phyloP scores from a whole-genome alignment of 2,888 invertebrate species.

The Melanchra persicariae region DNA sequence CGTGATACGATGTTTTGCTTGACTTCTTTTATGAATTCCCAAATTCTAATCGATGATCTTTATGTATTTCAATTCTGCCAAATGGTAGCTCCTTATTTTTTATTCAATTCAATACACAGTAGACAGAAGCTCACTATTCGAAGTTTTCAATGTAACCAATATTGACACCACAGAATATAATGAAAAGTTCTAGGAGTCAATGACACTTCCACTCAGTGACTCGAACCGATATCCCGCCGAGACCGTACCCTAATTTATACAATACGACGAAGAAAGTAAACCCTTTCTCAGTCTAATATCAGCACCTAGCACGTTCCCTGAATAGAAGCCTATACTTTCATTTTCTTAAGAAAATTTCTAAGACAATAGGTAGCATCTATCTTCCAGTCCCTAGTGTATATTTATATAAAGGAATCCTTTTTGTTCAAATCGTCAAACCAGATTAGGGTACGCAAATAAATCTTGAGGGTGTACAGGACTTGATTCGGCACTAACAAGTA shows the following conservation, averaged over 20 bases:
- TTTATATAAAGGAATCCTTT: slow-evolving; percentile 47
- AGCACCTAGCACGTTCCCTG: slow-evolving; percentile 20
- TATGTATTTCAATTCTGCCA: not conserved
- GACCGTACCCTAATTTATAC: slow-evolving; percentile 31
- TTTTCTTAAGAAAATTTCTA: slow-evolving; percentile 30
- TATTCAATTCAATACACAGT: not conserved
- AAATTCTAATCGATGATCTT: not conserved
- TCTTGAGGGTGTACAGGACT: slow-evolving; percentile 29
- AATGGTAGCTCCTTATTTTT: not conserved
- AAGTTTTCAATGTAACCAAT: slow-evolving; percentile 1
- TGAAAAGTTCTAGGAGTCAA: slow-evolving; percentile 1
- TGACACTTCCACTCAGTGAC: not conserved
- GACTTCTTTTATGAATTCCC: not conserved
- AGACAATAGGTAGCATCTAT: slow-evolving; percentile 39
- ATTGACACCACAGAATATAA: not conserved
- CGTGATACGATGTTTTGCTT: not conserved
- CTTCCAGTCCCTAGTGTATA: slow-evolving; percentile 30
- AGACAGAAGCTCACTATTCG: not conserved
- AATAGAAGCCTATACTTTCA: slow-evolving; percentile 32
- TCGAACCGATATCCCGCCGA: slow-evolving; percentile 3
- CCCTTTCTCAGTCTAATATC: slow-evolving; percentile 37
- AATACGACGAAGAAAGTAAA: slow-evolving; percentile 33
- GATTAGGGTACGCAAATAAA: slow-evolving; percentile 51
- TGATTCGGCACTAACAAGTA: slow-evolving; percentile 25
- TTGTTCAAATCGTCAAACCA: slow-evolving; percentile 49